Evolutionary conservation across 2,113 vertebrate genomes (phyloP).

Genomic region (Antigone vipio): DNA sequence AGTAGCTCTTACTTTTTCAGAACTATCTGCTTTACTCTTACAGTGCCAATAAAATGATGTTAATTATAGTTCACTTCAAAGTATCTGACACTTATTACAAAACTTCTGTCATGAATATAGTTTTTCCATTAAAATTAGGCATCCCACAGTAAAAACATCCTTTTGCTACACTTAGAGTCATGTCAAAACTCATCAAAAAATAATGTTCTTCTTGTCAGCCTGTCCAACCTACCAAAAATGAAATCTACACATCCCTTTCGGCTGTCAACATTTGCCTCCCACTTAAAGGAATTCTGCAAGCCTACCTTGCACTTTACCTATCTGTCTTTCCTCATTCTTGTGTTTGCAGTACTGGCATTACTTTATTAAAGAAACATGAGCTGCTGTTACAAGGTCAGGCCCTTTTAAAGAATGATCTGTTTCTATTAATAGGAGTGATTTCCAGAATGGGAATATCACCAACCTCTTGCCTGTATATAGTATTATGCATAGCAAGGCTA

Average conservation of each 20-base stretch:
- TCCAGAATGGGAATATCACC: neutral
- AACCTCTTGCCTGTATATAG: neutral
- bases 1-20: neutral
- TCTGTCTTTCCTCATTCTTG: neutral
- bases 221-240: conserved; percentile 32
- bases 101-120: conserved; percentile 32
- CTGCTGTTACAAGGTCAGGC: neutral
- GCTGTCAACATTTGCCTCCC: conserved; percentile 12
- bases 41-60: neutral
- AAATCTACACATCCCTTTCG: neutral
- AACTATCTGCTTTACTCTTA: neutral
- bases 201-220: conserved; percentile 20
- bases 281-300: neutral
- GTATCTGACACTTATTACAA: conserved; percentile 48
- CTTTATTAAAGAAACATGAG: neutral
- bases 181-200: conserved; percentile 63
- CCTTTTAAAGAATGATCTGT: neutral
- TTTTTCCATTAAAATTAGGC: conserved; percentile 34
- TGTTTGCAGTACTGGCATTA: neutral
- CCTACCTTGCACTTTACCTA: neutral
- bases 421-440: neutral
- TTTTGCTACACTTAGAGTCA: conserved; percentile 4
- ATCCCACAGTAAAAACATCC: conserved; percentile 34
- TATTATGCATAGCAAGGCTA: neutral
- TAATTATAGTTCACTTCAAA: conserved; percentile 52